Conservation (phyloP, 2,113 vertebrate species). For the Oreotrochilus melanogaster region DNA sequence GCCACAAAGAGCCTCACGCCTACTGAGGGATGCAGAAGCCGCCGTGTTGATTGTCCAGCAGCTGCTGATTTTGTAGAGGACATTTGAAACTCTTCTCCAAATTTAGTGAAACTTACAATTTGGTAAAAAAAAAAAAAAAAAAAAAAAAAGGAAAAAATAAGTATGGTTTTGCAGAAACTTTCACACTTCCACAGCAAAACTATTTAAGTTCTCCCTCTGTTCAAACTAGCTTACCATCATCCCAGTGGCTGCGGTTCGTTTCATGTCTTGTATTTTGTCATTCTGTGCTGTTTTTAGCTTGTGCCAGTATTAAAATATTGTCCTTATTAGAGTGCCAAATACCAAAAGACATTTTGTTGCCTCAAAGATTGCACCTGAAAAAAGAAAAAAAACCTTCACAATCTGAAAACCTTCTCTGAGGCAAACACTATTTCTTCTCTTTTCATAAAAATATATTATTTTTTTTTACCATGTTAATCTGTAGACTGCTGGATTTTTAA, state of each 20-base stretch:
- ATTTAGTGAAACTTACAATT: constrained; percentile 55
- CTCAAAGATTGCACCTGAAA: constrained; percentile 62
- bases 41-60: neutral
- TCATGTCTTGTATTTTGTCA: constrained; percentile 62
- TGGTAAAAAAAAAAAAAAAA: constrained; percentile 31
- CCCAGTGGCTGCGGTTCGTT: constrained; percentile 46
- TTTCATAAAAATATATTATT: constrained; percentile 54
- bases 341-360: constrained; percentile 71
- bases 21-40: constrained; percentile 79
- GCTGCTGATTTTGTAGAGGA: constrained; percentile 70
- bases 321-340: constrained; percentile 80
- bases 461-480: constrained; percentile 50
- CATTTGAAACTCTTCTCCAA: constrained; percentile 51
- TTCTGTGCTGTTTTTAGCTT: constrained; percentile 73
- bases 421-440: constrained; percentile 63
- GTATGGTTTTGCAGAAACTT: constrained; percentile 50
- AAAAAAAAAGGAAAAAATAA: neutral
- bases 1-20: constrained; percentile 86
- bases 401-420: constrained; percentile 49
- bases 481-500: constrained; percentile 72
- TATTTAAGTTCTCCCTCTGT: neutral
- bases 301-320: constrained; percentile 81
- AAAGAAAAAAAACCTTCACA: neutral
- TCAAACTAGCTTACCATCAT: constrained; percentile 14
- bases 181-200: constrained; percentile 38